phyloP scores from a whole-genome alignment of 1,140 invertebrate genomes.

The Rhizoglyphus robini region DNA sequence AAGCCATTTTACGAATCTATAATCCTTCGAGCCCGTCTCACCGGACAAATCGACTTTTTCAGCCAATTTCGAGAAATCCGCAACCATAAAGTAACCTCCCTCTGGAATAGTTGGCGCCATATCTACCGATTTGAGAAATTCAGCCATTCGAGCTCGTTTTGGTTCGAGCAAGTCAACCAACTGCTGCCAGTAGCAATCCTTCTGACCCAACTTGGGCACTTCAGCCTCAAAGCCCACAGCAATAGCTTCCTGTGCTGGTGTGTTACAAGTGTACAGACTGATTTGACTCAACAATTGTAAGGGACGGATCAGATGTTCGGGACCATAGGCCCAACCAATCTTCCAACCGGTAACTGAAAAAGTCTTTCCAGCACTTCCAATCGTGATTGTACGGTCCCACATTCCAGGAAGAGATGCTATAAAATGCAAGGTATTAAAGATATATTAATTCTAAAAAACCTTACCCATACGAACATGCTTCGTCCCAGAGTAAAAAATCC shows the following conservation, averaged over 20 bases:
- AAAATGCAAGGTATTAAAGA: not conserved
- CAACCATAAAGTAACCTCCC: constrained; percentile 92
- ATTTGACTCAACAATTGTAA: constrained; percentile 84
- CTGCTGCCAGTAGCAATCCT: constrained; percentile 72
- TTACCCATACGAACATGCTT: constrained; percentile 79
- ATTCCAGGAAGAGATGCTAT: constrained; percentile 84
- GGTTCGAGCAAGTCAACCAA: constrained; percentile 57
- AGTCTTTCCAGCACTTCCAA: constrained; percentile 93
- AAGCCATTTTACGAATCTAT: constrained; percentile 87
- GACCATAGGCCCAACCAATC: constrained; percentile 89
- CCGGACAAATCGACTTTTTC: constrained; percentile 17
- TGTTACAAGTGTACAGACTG: constrained; percentile 74
- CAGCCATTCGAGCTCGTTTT: constrained; percentile 73
- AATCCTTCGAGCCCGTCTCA: constrained; percentile 51
- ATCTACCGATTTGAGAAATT: constrained; percentile 47
- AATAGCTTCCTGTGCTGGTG: constrained; percentile 76
- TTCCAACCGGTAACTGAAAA: constrained; percentile 97
- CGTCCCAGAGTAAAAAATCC: constrained; percentile 73
- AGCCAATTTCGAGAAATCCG: constrained; percentile 66
- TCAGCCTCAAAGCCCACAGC: constrained; percentile 80
- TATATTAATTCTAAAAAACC: constrained; percentile 23
- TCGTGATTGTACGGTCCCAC: constrained; percentile 94
- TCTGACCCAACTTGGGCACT: constrained; percentile 47
- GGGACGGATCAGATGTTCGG: constrained; percentile 59
- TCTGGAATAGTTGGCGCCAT: constrained; percentile 85